These are phyloP conservation scores for Drosophila rellima DNA, from an alignment of 2,888 invertebrate genomes.

Conservation along the genomic window DNA sequence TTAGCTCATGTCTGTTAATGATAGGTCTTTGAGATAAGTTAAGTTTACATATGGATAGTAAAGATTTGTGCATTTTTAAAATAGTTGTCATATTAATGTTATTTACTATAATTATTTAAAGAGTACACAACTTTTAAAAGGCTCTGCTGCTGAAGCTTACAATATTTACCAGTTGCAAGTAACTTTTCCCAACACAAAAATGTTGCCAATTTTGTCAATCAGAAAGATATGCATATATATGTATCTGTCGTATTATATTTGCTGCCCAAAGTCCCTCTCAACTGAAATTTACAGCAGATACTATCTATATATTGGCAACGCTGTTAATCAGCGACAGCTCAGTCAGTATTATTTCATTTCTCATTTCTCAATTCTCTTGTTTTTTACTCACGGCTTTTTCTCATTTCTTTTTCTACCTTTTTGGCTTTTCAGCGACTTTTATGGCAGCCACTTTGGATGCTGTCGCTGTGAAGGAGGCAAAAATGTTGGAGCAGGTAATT, in stretches of 20 bases:
- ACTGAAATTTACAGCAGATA: not conserved
- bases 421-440: conserved; percentile 31
- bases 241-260: not conserved
- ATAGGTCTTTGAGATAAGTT: too few species aligned
- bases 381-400: not conserved
- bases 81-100: too few species aligned
- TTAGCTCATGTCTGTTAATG: too few species aligned
- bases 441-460: conserved; percentile 33
- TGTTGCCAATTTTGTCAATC: not conserved
- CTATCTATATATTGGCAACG: not conserved
- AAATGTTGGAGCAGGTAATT: conserved; percentile 40
- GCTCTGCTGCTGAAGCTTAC: too few species aligned
- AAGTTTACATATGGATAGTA: too few species aligned
- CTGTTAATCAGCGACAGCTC: conserved; percentile 14
- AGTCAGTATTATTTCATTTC: not conserved
- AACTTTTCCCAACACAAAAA: not conserved
- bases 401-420: conserved; percentile 4
- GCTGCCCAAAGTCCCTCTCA: not conserved
- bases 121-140: too few species aligned
- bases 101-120: too few species aligned
- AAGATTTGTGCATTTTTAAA: too few species aligned
- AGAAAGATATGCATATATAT: not conserved
- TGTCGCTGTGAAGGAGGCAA: conserved; percentile 26
- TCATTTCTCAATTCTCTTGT: not conserved
- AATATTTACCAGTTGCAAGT: not conserved